phyloP scores from a whole-genome alignment of 2,113 vertebrate species.

The Entomyzon cyanotis region DNA sequence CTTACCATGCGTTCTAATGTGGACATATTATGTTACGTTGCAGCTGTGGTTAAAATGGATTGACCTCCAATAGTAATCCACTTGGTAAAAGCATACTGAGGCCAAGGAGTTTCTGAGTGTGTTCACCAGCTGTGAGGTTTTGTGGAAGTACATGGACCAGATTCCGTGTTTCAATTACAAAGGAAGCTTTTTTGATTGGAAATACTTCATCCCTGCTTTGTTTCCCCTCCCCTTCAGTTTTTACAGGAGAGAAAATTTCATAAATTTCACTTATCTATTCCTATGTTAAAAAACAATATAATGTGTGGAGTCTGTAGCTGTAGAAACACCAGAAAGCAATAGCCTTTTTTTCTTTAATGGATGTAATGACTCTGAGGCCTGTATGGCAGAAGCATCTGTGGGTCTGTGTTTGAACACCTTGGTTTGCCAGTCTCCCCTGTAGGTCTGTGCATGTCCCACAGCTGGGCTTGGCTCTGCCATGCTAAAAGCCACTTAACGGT shows the following conservation, averaged over 20 bases:
- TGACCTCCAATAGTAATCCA: background rate
- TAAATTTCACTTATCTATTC: background rate
- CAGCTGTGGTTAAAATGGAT: conserved; percentile 36
- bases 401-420: background rate
- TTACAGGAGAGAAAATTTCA: background rate
- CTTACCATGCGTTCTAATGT: background rate
- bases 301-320: background rate
- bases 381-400: background rate
- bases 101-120: background rate
- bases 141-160: background rate
- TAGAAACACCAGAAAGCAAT: background rate
- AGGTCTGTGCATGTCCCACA: background rate
- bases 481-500: background rate
- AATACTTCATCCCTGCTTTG: background rate
- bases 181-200: background rate
- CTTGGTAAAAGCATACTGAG: background rate
- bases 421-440: background rate
- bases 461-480: background rate
- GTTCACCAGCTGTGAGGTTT: conserved; percentile 19
- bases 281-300: background rate
- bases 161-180: background rate
- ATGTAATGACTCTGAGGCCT: background rate
- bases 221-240: background rate
- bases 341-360: background rate
- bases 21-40: conserved; percentile 15